Percentiles rank a stretch among this genome's conserved stretches.
These are phyloP conservation scores for Erythrolamprus reginae DNA, from an alignment of 2,113 vertebrate genomes.

Conservation along the genomic window DNA sequence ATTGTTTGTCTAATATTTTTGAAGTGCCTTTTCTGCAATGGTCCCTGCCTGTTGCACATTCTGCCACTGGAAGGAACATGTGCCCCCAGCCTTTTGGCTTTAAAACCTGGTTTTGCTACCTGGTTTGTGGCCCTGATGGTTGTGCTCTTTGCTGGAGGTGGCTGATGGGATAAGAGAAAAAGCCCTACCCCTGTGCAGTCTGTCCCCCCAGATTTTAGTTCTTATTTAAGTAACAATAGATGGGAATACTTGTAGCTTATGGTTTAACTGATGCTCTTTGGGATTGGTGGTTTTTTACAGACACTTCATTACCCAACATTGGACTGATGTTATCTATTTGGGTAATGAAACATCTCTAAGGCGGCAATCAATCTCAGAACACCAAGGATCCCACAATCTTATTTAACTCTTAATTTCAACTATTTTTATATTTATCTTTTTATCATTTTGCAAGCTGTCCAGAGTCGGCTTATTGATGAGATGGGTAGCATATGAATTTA, in stretches of 20 bases:
- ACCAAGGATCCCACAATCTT: background rate
- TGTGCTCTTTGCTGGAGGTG: background rate
- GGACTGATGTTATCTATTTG: background rate
- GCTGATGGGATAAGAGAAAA: background rate
- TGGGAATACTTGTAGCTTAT: background rate
- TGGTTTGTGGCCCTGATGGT: background rate
- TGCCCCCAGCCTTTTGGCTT: background rate
- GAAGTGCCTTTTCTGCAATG: background rate
- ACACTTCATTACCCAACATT: background rate
- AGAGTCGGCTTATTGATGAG: background rate
- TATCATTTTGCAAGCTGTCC: background rate
- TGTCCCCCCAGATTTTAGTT: background rate
- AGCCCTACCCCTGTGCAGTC: background rate
- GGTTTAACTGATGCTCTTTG: background rate
- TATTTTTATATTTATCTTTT: background rate
- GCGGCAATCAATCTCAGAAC: background rate
- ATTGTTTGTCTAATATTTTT: background rate
- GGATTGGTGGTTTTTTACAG: background rate
- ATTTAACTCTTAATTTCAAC: background rate
- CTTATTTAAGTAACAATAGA: background rate
- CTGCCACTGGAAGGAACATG: background rate
- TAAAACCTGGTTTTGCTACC: background rate
- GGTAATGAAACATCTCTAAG: background rate
- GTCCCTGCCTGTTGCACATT: background rate
- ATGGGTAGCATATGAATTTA: background rate